A percentile compares a stretch with the other conserved stretches of the same genome.
phyloP scores from a whole-genome alignment of 2,888 invertebrate genomes.

The Volucella bombylans region DNA sequence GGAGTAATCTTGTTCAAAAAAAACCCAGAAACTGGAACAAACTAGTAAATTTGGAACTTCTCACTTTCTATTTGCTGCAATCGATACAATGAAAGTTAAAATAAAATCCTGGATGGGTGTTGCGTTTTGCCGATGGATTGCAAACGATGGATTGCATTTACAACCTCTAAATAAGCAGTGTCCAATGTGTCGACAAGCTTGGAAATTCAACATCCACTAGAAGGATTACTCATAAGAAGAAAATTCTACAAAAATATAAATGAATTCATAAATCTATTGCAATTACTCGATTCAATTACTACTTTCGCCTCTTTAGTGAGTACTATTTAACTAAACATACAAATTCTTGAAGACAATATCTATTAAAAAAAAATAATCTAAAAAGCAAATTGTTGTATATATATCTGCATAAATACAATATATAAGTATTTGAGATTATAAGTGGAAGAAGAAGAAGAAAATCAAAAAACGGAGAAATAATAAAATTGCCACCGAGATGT shows the following conservation, averaged over 20 bases:
- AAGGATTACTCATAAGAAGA: background rate
- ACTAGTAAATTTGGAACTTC: constrained; percentile 53
- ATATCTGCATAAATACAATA: no score
- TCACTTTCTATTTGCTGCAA: constrained; percentile 28
- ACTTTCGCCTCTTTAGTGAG: constrained; percentile 54
- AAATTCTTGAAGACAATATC: constrained; percentile 51
- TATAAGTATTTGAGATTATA: constrained; percentile 9
- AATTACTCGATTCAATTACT: constrained; percentile 57
- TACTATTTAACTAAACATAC: constrained; percentile 42
- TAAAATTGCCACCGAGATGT: constrained; percentile 78
- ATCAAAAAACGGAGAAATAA: constrained; percentile 3
- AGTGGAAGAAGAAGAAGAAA: background rate
- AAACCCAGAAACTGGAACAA: constrained; percentile 2
- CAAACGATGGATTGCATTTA: constrained; percentile 99
- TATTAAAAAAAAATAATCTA: constrained; percentile 34
- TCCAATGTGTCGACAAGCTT: constrained; percentile 99
- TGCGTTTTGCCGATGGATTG: constrained; percentile 99
- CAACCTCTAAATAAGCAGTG: constrained; percentile 93
- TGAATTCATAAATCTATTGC: constrained; percentile 39
- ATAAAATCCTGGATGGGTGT: constrained; percentile 92
- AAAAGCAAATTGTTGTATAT: background rate
- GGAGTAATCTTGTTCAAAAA: constrained; percentile 19
- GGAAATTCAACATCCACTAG: constrained; percentile 96
- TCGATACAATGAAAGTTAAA: constrained; percentile 81
- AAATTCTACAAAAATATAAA: no score